Evolutionary conservation across 2,113 vertebrate species (phyloP).

Genomic region (Equus quagga): DNA sequence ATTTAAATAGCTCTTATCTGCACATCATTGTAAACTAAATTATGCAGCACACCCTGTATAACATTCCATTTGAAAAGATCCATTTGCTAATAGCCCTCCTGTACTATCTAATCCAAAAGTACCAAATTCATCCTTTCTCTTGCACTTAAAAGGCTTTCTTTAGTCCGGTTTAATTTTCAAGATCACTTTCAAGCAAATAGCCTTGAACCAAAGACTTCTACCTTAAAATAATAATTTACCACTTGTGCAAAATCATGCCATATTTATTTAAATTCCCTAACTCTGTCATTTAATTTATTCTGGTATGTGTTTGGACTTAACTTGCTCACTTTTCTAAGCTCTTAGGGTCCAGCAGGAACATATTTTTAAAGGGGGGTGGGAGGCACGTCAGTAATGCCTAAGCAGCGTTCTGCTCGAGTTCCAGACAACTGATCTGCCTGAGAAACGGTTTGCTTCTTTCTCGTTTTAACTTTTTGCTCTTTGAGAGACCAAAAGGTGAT

Average conservation of each 20-base stretch:
- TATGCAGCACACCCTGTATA: not conserved
- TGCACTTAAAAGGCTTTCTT: constrained; percentile 35
- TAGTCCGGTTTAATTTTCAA: not conserved
- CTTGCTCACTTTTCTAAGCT: not conserved
- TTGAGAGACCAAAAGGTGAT: not conserved
- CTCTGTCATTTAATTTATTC: constrained; percentile 47
- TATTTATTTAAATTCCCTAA: constrained; percentile 46
- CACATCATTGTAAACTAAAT: constrained; percentile 50
- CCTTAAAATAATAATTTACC: constrained; percentile 23
- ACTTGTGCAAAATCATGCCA: not conserved
- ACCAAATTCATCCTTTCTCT: not conserved
- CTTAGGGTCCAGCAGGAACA: not conserved
- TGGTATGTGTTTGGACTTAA: constrained; percentile 28
- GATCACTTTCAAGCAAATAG: not conserved
- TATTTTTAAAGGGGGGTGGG: not conserved
- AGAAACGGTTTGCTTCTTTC: not conserved
- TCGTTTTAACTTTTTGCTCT: not conserved
- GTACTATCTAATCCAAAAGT: not conserved
- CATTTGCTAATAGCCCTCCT: constrained; percentile 24
- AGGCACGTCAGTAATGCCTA: not conserved
- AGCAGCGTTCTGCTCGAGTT: not conserved
- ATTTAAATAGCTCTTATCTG: constrained; percentile 68
- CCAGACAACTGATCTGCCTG: not conserved
- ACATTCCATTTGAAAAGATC: constrained; percentile 47
- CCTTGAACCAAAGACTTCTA: not conserved